A percentile compares a stretch with the other conserved stretches of the same genome.
phyloP scores from a whole-genome alignment of 2,888 invertebrate genomes.

The Apantesis nais region DNA sequence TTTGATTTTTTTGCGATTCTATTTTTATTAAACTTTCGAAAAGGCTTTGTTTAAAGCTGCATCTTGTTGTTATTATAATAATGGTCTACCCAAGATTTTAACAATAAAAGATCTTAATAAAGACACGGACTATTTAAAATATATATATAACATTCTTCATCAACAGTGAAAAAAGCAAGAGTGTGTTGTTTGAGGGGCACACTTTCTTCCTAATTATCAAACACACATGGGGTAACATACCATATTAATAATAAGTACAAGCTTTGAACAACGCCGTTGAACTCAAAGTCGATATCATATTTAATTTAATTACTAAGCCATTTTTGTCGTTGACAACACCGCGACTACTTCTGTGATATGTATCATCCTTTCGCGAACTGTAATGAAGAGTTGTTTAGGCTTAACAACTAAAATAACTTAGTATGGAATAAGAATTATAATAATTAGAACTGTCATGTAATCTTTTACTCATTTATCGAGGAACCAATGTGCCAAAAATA shows the following conservation, averaged over 20 bases:
- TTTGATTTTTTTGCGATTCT: not conserved
- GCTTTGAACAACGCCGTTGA: slow-evolving; percentile 12
- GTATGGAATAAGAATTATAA: slow-evolving; percentile 14
- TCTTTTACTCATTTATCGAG: slow-evolving; percentile 34
- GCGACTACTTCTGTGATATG: slow-evolving; percentile 70
- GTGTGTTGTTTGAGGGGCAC: too few relatives aligned
- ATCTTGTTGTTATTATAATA: not conserved
- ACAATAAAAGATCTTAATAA: not conserved
- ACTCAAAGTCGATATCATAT: slow-evolving; percentile 17
- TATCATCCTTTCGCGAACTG: slow-evolving; percentile 59
- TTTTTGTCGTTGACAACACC: slow-evolving; percentile 30
- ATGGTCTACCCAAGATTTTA: not conserved
- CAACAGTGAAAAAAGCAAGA: not conserved
- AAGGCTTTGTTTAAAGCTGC: slow-evolving; percentile 14
- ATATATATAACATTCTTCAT: not conserved
- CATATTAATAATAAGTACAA: not conserved
- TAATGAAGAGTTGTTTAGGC: slow-evolving; percentile 51
- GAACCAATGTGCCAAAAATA: slow-evolving; percentile 57
- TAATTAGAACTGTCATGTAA: slow-evolving; percentile 21
- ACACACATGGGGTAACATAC: not conserved
- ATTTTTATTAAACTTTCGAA: not conserved
- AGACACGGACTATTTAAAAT: not conserved
- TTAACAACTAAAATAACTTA: slow-evolving; percentile 21
- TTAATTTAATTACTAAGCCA: slow-evolving; percentile 33
- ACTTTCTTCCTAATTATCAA: too few relatives aligned